Evolutionary conservation across 1,140 invertebrate species (phyloP).

Genomic region (Caenorhabditis inopinata): DNA sequence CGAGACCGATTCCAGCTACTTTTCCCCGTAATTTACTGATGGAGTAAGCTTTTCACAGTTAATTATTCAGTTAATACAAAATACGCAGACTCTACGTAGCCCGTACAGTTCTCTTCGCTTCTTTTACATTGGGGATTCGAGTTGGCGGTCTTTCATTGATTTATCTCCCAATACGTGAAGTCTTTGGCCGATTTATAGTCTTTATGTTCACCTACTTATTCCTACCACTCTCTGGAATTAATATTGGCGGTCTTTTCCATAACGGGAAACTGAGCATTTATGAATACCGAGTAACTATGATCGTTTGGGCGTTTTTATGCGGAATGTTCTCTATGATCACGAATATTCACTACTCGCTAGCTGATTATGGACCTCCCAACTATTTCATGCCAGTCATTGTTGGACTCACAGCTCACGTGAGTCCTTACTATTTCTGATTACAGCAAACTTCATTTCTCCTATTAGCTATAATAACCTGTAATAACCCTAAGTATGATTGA

Average conservation of each 20-base stretch:
- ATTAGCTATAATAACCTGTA: no score
- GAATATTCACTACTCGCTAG: slow-evolving; percentile 7
- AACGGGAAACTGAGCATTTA: neutral
- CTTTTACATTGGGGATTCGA: neutral
- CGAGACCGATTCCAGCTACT: neutral
- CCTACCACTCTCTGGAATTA: neutral
- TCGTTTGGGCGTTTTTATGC: slow-evolving; percentile 14
- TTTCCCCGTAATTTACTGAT: neutral
- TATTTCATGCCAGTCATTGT: slow-evolving; percentile 17
- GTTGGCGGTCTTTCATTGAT: neutral
- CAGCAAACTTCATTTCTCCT: no score
- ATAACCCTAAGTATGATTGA: no score
- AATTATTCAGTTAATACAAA: neutral
- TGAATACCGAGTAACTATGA: slow-evolving; percentile 7
- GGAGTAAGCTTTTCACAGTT: neutral
- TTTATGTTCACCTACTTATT: slow-evolving; percentile 3
- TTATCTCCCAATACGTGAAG: neutral
- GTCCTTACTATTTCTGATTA: no score
- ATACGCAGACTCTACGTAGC: slow-evolving; percentile 3
- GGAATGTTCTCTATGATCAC: slow-evolving; percentile 3
- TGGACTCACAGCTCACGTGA: slow-evolving; percentile 5
- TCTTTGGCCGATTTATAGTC: neutral
- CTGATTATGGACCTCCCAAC: neutral
- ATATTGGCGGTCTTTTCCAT: neutral
- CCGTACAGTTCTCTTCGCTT: slow-evolving; percentile 2